A percentile compares a stretch with the other conserved stretches of the same genome.
Evolutionary conservation across 2,888 invertebrate species (phyloP).

Genomic region (Penaeus monodon): DNA sequence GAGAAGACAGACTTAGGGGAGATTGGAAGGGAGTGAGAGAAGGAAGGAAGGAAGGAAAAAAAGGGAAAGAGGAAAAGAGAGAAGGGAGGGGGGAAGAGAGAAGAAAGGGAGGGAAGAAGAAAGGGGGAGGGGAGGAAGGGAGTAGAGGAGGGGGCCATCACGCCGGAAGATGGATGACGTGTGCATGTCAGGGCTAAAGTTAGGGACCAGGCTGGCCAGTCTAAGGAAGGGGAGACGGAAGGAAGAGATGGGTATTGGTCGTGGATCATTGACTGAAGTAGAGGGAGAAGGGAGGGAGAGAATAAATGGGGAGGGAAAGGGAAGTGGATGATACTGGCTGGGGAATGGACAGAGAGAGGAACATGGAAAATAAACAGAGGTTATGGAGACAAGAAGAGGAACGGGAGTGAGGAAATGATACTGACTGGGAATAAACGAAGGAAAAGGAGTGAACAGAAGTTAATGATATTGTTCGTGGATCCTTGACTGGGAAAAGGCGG

Average conservation of each 20-base stretch:
- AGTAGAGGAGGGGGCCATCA: background rate
- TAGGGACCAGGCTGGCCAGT: too few species aligned
- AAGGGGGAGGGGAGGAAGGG: background rate
- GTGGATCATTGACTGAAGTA: too few species aligned
- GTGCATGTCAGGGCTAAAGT: too few species aligned
- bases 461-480: background rate
- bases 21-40: background rate
- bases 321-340: too few species aligned
- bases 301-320: background rate
- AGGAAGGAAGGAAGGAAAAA: background rate
- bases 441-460: background rate
- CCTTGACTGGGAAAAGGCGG: background rate
- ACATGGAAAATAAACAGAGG: too few species aligned
- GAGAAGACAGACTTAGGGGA: too few species aligned
- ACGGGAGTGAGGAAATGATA: background rate
- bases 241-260: too few species aligned
- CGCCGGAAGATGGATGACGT: background rate
- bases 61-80: background rate
- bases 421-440: background rate
- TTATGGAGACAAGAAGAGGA: too few species aligned
- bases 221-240: too few species aligned
- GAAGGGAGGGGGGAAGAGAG: background rate
- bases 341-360: too few species aligned
- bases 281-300: background rate
- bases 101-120: too few species aligned